Percentiles rank a stretch among this genome's conserved stretches.
These are phyloP conservation scores for Ctenicera cuprea DNA, from an alignment of 2,888 invertebrate genomes.

Conservation along the genomic window DNA sequence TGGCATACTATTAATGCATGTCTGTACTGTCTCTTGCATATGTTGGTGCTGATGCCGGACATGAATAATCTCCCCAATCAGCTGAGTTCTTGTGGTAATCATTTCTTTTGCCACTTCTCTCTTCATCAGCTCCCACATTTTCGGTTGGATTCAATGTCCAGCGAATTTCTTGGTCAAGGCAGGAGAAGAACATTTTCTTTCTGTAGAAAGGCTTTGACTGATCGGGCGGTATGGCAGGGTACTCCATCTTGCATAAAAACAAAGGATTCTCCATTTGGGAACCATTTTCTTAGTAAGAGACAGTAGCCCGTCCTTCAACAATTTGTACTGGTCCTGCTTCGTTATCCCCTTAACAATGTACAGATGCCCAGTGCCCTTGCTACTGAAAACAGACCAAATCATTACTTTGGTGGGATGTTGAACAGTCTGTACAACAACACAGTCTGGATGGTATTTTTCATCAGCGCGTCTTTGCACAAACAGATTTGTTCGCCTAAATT, in stretches of 20 bases:
- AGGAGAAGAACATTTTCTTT: slow-evolving; percentile 38
- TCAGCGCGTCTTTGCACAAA: neutral
- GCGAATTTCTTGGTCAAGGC: slow-evolving; percentile 55
- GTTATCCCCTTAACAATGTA: slow-evolving; percentile 41
- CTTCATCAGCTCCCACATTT: slow-evolving; percentile 58
- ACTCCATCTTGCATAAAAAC: slow-evolving; percentile 38
- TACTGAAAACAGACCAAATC: slow-evolving; percentile 51
- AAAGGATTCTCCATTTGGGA: slow-evolving; percentile 14
- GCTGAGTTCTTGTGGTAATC: slow-evolving; percentile 31
- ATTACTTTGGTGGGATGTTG: slow-evolving; percentile 51
- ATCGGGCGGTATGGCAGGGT: slow-evolving; percentile 30
- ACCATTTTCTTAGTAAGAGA: slow-evolving; percentile 22
- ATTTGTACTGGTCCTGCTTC: slow-evolving; percentile 20
- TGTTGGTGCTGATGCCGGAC: neutral
- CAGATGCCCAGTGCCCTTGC: too few relatives aligned
- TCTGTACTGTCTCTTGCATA: neutral
- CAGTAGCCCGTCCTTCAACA: neutral
- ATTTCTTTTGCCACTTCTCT: slow-evolving; percentile 50
- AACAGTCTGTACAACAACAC: slow-evolving; percentile 32
- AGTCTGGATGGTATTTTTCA: slow-evolving; percentile 14
- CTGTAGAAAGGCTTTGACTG: neutral
- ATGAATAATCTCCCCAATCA: slow-evolving; percentile 2
- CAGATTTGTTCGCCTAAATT: slow-evolving; percentile 9
- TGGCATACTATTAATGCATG: slow-evolving; percentile 23
- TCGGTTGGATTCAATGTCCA: slow-evolving; percentile 58